Base-by-base conservation (phyloP, 1,140 invertebrate species). In the Reticulitermes speratus region DNA sequence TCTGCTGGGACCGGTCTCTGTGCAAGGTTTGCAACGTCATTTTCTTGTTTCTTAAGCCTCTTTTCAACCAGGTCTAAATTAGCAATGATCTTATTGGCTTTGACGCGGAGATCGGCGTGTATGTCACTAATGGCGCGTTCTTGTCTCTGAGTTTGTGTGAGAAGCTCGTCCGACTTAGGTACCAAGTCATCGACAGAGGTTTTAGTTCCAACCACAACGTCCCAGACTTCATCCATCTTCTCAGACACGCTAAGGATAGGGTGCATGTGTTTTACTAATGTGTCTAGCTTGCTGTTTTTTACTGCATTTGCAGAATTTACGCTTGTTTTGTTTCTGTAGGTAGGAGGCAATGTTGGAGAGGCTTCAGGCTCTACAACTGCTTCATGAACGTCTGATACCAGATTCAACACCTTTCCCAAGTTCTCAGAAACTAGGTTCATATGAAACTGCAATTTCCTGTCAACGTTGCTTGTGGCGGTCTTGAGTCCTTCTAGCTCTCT, bases 221-320 rank as follows among this genome's bases (percentile, higher is more conserved):
- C 95, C 96, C 96, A 97, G 11, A 97, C 96, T 91, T 97, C 95
- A 88, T 97, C 96, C 95, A 97, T 97, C 90, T 97, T 97, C 89
- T 96, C 95, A 0, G 96, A 96, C 1, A 97, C 96, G n/a, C 94
- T 95, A 82, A 96, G 93, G 90, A 97, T 96, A 0, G 96, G 96
- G 87, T 94, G 94, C 89, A 96, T 96, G 91, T 96, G 95, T 87
- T 95, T 93, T 0, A 96, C 94, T 3, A 97, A 91, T 23, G 92
- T 93, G 90, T 97, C 96, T 87, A 97, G 94, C 91, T 97, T 97
- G 89, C 94, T 96, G 12, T 92, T 91, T 0, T 93, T 95, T 38
- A 92, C 93, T 44, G 91, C 92, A 0, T 92, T 93, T 14, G 88
- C 88, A 21, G 91, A 91, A 55, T 5, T 55, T 55, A 16, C 0